phyloP scores from a whole-genome alignment of 1,140 invertebrate genomes.

The Pollicipes pollicipes region DNA sequence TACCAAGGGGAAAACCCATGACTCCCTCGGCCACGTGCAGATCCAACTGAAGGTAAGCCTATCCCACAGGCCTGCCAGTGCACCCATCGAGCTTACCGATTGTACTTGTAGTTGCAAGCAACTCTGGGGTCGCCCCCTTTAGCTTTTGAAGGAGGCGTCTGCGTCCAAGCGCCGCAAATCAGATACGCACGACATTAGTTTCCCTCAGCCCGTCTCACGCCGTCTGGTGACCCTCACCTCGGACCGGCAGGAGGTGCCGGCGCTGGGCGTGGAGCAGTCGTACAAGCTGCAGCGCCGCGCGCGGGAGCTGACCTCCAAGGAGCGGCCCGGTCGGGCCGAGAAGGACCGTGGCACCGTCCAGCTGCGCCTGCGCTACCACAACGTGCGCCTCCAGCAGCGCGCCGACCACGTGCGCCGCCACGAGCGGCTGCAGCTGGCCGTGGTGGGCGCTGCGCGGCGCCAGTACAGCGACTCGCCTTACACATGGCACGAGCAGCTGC shows the following conservation, averaged over 20 bases:
- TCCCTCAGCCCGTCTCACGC: too few species aligned
- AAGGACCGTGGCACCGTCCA: background rate
- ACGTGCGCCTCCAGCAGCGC: background rate
- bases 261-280: background rate
- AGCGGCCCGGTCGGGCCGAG: background rate
- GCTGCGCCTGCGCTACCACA: background rate
- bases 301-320: background rate
- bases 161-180: too few species aligned
- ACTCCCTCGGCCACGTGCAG: background rate
- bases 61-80: too few species aligned
- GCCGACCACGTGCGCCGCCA: background rate
- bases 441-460: background rate
- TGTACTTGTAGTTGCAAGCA: too few species aligned
- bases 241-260: background rate
- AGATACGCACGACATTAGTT: too few species aligned
- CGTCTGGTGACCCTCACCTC: too few species aligned
- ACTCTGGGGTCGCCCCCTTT: too few species aligned
- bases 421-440: background rate
- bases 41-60: background rate
- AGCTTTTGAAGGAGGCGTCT: too few species aligned
- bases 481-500: background rate
- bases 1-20: background rate
- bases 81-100: too few species aligned
- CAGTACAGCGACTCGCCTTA: background rate
- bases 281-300: conserved; percentile 1